These are phyloP conservation scores for Agonopterix subpropinquella DNA, from an alignment of 2,888 invertebrate genomes.

Conservation along the genomic window DNA sequence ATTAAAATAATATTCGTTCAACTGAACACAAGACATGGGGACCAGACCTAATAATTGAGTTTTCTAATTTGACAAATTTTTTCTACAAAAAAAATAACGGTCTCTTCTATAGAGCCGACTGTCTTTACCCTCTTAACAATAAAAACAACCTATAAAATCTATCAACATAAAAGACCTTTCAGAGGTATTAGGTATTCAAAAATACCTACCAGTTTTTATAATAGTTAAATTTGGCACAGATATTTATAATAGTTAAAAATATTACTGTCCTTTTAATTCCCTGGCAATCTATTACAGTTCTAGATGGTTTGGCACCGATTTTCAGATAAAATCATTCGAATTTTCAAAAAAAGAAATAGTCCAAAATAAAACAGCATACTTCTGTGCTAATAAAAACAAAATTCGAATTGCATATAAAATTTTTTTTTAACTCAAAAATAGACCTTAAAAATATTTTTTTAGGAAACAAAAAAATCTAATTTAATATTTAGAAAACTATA, in stretches of 20 bases:
- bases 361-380: conserved; percentile 17
- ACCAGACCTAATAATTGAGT: conserved; percentile 71
- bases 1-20: conserved; percentile 76
- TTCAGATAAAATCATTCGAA: conserved; percentile 8
- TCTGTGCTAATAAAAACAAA: conserved; percentile 22
- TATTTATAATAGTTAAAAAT: conserved; percentile 12
- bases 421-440: conserved; percentile 40
- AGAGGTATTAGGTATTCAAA: conserved; percentile 40
- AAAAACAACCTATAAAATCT: conserved; percentile 75
- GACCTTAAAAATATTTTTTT: conserved; percentile 45
- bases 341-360: conserved; percentile 13
- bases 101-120: conserved; percentile 24
- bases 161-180: conserved; percentile 62
- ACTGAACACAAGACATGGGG: conserved; percentile 71
- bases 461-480: conserved; percentile 41
- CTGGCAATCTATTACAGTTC: conserved; percentile 8
- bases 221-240: conserved; percentile 67
- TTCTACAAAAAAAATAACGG: conserved; percentile 51
- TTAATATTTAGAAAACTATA: conserved; percentile 43
- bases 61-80: conserved; percentile 64
- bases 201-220: conserved; percentile 28
- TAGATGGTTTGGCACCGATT: conserved; percentile 11
- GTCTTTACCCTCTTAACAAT: conserved; percentile 71
- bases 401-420: conserved; percentile 40
- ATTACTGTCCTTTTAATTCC: conserved; percentile 28